Conservation (phyloP, 2,797 vertebrate species). For the Balearica regulorum region DNA sequence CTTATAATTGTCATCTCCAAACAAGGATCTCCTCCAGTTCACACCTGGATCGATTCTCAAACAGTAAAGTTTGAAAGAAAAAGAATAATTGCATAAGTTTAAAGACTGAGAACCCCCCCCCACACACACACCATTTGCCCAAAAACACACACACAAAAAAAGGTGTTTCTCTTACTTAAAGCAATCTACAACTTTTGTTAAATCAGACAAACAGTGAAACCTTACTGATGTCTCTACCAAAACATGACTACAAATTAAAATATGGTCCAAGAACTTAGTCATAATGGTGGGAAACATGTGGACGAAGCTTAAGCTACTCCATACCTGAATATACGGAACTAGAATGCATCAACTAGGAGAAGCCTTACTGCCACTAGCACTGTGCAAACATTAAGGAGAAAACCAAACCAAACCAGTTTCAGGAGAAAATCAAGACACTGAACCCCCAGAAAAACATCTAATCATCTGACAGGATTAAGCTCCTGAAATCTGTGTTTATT, state of each 20-base stretch:
- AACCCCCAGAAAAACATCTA: neutral
- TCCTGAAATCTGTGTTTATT: neutral
- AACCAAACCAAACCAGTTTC: neutral
- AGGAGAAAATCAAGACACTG: neutral
- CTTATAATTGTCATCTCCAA: neutral
- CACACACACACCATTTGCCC: neutral
- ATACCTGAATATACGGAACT: neutral
- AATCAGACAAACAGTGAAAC: neutral
- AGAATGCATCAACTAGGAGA: neutral
- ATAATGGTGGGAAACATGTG: neutral
- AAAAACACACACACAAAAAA: neutral
- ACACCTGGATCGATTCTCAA: neutral
- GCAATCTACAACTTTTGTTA: neutral
- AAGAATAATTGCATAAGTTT: neutral
- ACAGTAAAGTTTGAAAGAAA: neutral
- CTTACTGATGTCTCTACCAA: neutral
- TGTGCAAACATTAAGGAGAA: neutral
- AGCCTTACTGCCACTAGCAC: neutral
- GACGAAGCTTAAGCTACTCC: neutral
- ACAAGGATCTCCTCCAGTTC: neutral
- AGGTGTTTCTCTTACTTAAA: neutral
- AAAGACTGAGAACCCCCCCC: neutral
- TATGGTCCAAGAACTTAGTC: neutral
- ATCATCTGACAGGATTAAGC: neutral
- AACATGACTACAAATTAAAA: neutral